Evolutionary conservation across 2,113 vertebrate genomes (phyloP).

Genomic region (Xenopus tropicalis): DNA sequence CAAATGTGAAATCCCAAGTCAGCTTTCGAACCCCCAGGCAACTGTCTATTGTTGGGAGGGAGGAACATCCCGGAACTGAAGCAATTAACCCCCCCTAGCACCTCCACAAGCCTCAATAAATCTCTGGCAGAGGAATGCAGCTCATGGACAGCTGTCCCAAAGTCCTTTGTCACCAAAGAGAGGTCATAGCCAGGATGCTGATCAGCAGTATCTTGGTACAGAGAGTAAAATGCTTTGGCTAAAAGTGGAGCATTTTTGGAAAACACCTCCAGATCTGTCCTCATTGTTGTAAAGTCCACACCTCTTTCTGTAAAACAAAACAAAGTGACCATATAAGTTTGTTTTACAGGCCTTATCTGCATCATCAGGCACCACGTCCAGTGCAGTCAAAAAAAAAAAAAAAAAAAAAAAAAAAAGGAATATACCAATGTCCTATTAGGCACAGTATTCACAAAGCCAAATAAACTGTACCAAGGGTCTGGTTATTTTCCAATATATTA

Average conservation of each 20-base stretch:
- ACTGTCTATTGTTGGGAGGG: conserved; percentile 55
- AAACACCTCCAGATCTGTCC: not conserved
- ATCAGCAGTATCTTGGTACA: rapidly evolving
- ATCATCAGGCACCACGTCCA: no score
- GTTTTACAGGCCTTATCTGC: no score
- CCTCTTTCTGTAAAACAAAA: not conserved
- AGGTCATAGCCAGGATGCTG: not conserved
- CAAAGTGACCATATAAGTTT: no score
- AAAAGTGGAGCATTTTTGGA: not conserved
- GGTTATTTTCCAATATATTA: no score
- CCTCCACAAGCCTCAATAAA: conserved; percentile 52
- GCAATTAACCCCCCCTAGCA: conserved; percentile 45
- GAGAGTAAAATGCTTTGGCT: not conserved
- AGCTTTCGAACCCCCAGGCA: conserved; percentile 47
- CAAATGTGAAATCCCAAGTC: conserved; percentile 47
- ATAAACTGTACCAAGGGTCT: no score
- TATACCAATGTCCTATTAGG: no score
- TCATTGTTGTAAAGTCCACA: not conserved
- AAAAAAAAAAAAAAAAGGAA: no score
- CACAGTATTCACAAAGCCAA: no score
- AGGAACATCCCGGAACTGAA: conserved; percentile 45
- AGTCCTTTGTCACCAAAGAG: conserved; percentile 46
- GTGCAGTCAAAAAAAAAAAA: no score
- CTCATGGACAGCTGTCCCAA: conserved; percentile 45
- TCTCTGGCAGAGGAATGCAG: conserved; percentile 51